These are phyloP conservation scores for Tychaedon coryphoeus DNA, from an alignment of 2,113 vertebrate species.

Conservation along the genomic window DNA sequence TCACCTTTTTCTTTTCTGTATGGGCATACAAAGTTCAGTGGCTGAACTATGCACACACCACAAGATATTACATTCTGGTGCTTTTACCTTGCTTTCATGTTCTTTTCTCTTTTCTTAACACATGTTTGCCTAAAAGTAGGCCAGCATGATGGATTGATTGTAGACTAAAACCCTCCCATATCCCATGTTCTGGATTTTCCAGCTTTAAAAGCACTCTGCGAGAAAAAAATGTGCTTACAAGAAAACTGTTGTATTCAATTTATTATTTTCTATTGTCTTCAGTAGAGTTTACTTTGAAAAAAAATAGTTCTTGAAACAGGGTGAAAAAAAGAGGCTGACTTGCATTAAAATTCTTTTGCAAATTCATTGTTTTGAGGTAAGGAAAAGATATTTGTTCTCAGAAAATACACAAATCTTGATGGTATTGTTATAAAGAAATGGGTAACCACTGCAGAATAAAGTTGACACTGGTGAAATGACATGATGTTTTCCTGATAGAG, in stretches of 20 bases:
- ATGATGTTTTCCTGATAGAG: background rate
- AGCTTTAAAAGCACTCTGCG: background rate
- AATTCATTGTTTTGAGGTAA: background rate
- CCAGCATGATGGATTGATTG: conserved; percentile 22
- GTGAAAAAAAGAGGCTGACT: background rate
- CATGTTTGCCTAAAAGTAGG: conserved; percentile 21
- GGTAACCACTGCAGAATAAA: background rate
- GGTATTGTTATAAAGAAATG: background rate
- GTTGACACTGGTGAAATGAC: background rate
- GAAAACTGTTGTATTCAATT: background rate
- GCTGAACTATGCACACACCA: background rate
- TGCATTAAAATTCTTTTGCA: background rate
- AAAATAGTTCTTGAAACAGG: background rate
- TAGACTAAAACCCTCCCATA: conserved; percentile 25
- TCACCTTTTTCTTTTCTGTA: background rate
- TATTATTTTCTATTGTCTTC: background rate
- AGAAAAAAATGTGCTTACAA: background rate
- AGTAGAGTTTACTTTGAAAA: background rate
- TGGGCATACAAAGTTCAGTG: background rate
- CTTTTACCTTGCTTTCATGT: conserved; percentile 33
- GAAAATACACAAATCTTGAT: background rate
- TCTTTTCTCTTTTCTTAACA: conserved; percentile 7
- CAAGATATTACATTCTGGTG: background rate
- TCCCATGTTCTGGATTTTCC: conserved; percentile 1
- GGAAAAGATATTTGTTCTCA: background rate